Percentiles rank a stretch among this genome's conserved stretches.
phyloP scores from a whole-genome alignment of 2,888 invertebrate species.

The Trichacis sp. region DNA sequence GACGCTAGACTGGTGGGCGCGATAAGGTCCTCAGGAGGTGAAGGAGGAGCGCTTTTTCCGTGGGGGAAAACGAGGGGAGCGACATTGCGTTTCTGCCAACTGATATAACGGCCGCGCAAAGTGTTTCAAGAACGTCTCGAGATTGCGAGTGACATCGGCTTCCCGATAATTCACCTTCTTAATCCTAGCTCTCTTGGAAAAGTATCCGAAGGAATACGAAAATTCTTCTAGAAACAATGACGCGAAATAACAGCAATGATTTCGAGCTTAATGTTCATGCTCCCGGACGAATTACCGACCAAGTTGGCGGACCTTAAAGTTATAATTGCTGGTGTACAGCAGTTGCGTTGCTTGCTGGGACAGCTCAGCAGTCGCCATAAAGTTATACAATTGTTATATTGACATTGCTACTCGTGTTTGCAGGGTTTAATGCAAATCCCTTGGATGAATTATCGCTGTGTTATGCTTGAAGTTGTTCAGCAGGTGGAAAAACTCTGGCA shows the following conservation, averaged over 20 bases:
- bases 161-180: neutral
- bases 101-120: neutral
- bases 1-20: constrained; percentile 7
- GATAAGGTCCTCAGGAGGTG: constrained; percentile 26
- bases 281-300: neutral
- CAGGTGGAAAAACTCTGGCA: neutral
- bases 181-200: neutral
- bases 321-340: neutral
- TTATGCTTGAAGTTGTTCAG: neutral
- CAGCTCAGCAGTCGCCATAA: neutral
- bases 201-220: too few species aligned
- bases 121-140: neutral
- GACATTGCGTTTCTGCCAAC: neutral
- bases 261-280: neutral
- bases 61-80: neutral
- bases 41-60: constrained; percentile 1
- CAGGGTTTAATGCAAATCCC: constrained; percentile 1
- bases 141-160: neutral
- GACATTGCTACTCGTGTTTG: neutral
- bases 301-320: constrained; percentile 1
- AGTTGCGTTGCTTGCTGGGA: neutral
- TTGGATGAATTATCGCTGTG: neutral
- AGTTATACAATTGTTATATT: constrained; percentile 8
- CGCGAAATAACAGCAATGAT: neutral
- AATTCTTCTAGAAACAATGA: too few species aligned